Evolutionary conservation across 2,113 vertebrate genomes (phyloP).

Genomic region (Etia nguti): DNA sequence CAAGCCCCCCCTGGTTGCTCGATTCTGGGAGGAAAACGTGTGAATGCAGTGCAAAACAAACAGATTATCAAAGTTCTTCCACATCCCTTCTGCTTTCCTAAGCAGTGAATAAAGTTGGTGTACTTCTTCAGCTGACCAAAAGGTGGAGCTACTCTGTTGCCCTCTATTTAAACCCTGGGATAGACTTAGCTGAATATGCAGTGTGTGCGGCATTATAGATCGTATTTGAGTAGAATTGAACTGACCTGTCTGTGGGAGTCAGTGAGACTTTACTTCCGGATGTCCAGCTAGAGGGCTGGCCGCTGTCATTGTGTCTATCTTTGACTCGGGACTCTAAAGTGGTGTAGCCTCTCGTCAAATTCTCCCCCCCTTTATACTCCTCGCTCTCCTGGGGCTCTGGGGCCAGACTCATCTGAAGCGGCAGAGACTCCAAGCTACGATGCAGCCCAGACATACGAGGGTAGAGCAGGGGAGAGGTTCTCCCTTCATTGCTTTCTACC

Average conservation of each 20-base stretch:
- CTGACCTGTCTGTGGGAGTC: constrained; percentile 62
- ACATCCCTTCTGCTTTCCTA: not conserved
- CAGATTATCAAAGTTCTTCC: not conserved
- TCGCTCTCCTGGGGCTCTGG: constrained; percentile 60
- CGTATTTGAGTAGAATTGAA: not conserved
- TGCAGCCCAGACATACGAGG: constrained; percentile 87
- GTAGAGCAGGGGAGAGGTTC: constrained; percentile 82
- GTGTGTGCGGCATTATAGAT: not conserved
- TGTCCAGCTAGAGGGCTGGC: constrained; percentile 59
- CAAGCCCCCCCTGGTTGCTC: no score
- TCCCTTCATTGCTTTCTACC: constrained; percentile 39
- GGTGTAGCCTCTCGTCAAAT: constrained; percentile 32
- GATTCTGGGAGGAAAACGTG: not conserved
- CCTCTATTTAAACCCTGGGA: not conserved
- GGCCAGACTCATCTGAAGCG: constrained; percentile 89
- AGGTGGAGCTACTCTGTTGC: constrained; percentile 10
- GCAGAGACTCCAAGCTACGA: constrained; percentile 93
- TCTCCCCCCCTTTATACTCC: constrained; percentile 31
- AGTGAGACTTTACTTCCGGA: constrained; percentile 52
- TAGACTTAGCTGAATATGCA: not conserved
- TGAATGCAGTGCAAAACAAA: not conserved
- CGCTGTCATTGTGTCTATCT: constrained; percentile 56
- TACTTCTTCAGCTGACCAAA: constrained; percentile 6
- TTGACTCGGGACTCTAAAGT: constrained; percentile 34
- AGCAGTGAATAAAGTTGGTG: not conserved